Evolutionary conservation across 2,888 invertebrate species (phyloP).

Genomic region (Cephus nigrinus): DNA sequence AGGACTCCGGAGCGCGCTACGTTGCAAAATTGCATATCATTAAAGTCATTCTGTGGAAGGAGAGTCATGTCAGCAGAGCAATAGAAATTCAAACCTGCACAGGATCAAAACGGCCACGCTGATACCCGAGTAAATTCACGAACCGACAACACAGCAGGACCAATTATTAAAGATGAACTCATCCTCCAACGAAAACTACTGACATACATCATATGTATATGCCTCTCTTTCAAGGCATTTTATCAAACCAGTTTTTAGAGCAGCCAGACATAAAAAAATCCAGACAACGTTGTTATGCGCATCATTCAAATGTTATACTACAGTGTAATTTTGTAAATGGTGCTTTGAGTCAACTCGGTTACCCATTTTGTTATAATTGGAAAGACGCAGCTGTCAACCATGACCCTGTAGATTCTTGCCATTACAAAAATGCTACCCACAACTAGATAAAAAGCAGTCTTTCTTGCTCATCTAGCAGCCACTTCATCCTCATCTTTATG

Average conservation of each 20-base stretch:
- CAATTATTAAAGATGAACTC: neutral
- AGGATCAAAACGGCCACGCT: neutral
- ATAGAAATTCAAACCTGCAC: neutral
- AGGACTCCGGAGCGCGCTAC: constrained; percentile 57
- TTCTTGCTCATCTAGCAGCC: neutral
- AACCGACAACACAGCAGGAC: neutral
- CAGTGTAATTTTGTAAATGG: neutral
- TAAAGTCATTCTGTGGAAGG: constrained; percentile 49
- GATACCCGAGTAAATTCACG: neutral
- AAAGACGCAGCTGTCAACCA: neutral
- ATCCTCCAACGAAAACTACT: neutral
- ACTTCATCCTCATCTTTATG: constrained; percentile 21
- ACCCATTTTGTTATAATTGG: neutral
- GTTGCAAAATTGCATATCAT: constrained; percentile 64
- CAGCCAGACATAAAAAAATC: neutral
- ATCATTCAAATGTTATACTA: neutral
- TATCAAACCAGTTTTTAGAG: neutral
- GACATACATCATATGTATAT: neutral
- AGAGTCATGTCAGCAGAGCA: constrained; percentile 22
- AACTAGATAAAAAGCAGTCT: neutral
- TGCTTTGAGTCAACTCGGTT: neutral
- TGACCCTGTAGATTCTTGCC: neutral
- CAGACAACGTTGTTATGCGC: neutral
- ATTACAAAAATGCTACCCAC: neutral
- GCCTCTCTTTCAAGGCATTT: neutral